Evolutionary conservation across 2,797 vertebrate genomes (phyloP).

Genomic region (Podargus strigoides): DNA sequence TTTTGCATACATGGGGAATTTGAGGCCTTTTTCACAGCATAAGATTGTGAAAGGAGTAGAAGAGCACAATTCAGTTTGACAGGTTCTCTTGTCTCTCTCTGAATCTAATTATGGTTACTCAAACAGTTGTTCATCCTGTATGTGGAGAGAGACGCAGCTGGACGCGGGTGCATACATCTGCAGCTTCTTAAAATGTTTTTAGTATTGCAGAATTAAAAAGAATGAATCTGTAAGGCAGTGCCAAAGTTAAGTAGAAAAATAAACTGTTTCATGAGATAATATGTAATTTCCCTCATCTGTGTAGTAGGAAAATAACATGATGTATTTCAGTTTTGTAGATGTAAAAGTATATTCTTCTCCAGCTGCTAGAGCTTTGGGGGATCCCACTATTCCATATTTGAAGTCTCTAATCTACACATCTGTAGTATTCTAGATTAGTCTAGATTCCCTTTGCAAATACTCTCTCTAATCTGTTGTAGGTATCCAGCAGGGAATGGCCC

Average conservation of each 20-base stretch:
- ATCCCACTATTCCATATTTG: not conserved
- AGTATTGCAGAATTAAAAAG: not conserved
- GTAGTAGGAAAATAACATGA: not conserved
- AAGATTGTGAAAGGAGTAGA: not conserved
- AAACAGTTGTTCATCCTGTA: not conserved
- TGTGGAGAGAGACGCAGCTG: not conserved
- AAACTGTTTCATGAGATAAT: not conserved
- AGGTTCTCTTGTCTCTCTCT: not conserved
- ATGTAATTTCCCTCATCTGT: not conserved
- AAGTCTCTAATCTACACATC: not conserved
- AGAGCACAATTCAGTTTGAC: not conserved
- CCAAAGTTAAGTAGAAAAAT: not conserved
- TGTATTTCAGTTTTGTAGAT: not conserved
- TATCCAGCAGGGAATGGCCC: not conserved
- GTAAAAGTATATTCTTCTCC: not conserved
- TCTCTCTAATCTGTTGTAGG: not conserved
- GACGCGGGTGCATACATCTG: not conserved
- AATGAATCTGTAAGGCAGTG: not conserved
- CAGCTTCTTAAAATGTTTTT: not conserved
- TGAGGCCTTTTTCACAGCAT: not conserved
- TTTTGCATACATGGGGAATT: not conserved
- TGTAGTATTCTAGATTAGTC: not conserved
- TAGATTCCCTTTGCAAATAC: not conserved
- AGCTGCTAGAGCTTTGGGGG: not conserved
- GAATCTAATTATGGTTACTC: not conserved